Conservation (phyloP, 1,140 invertebrate species). For the Polyergus mexicanus region DNA sequence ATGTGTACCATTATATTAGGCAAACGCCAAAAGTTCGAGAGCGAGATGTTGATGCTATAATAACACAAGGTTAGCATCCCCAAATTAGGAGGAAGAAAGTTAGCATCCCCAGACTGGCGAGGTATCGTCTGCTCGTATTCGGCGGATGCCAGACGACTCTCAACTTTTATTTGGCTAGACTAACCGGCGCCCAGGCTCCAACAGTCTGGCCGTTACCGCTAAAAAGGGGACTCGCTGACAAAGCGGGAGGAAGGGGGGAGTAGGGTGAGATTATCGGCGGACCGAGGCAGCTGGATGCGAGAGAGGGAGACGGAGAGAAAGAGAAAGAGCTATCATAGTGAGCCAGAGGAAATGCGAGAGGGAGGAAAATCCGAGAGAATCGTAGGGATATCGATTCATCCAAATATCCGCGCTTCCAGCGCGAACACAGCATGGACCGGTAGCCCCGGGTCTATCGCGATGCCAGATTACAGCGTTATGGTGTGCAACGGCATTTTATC, state of each 20-base stretch:
- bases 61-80: constrained; percentile 1
- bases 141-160: constrained; percentile 54
- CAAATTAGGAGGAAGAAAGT: too few species aligned
- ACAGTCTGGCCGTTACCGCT: constrained; percentile 65
- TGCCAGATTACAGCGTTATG: constrained; percentile 63
- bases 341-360: neutral
- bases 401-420: constrained; percentile 49
- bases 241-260: constrained; percentile 32
- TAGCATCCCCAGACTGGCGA: neutral
- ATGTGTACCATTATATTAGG: neutral
- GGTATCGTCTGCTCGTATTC: constrained; percentile 12
- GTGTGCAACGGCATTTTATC: constrained; percentile 14
- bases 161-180: constrained; percentile 80
- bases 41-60: neutral
- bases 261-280: constrained; percentile 15
- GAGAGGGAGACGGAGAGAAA: neutral
- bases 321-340: neutral
- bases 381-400: constrained; percentile 66
- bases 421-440: constrained; percentile 45
- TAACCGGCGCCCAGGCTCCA: constrained; percentile 70
- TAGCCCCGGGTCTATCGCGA: constrained; percentile 48
- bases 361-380: constrained; percentile 6
- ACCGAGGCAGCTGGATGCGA: constrained; percentile 29
- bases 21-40: neutral
- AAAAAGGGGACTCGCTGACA: constrained; percentile 49